A percentile compares a stretch with the other conserved stretches of the same genome.
Evolutionary conservation across 2,113 vertebrate species (phyloP).

Genomic region (Sterrhoptilus dennistouni): DNA sequence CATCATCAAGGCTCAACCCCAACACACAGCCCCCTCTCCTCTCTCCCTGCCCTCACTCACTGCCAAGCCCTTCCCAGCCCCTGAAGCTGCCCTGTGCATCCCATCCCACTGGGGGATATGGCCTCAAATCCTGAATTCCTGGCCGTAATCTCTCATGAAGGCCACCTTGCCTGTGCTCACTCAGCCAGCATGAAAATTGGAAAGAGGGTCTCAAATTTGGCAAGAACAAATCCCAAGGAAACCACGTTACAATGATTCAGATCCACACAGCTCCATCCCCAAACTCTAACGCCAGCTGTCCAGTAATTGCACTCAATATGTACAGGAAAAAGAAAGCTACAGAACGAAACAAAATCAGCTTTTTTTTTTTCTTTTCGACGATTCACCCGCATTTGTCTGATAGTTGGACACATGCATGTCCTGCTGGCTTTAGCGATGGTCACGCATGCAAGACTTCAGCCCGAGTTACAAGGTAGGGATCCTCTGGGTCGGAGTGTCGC

Average conservation of each 20-base stretch:
- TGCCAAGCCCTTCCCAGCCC: not conserved
- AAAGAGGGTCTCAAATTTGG: not conserved
- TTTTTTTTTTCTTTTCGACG: slow-evolving; percentile 23
- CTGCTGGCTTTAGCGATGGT: slow-evolving; percentile 76
- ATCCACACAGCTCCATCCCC: slow-evolving; percentile 27
- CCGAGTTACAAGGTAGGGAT: slow-evolving; percentile 33
- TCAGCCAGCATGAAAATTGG: not conserved
- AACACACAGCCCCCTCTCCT: not conserved
- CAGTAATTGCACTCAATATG: slow-evolving; percentile 76
- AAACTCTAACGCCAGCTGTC: slow-evolving; percentile 62
- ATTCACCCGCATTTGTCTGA: slow-evolving; percentile 69
- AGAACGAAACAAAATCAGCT: slow-evolving; percentile 56
- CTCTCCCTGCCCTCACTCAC: not conserved
- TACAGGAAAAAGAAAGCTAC: slow-evolving; percentile 76
- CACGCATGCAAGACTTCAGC: slow-evolving; percentile 76
- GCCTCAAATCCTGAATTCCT: fast-evolving
- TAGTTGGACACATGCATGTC: slow-evolving; percentile 73
- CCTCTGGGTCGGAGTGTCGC: slow-evolving; percentile 68
- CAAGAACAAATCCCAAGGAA: slow-evolving; percentile 6
- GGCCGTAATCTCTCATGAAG: not conserved
- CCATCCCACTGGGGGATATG: not conserved
- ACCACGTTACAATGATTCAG: not conserved
- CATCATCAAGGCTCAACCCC: not conserved
- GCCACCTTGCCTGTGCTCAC: not conserved
- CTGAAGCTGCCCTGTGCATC: not conserved